Conservation (phyloP, 2,113 vertebrate species). For the Tinamus guttatus region DNA sequence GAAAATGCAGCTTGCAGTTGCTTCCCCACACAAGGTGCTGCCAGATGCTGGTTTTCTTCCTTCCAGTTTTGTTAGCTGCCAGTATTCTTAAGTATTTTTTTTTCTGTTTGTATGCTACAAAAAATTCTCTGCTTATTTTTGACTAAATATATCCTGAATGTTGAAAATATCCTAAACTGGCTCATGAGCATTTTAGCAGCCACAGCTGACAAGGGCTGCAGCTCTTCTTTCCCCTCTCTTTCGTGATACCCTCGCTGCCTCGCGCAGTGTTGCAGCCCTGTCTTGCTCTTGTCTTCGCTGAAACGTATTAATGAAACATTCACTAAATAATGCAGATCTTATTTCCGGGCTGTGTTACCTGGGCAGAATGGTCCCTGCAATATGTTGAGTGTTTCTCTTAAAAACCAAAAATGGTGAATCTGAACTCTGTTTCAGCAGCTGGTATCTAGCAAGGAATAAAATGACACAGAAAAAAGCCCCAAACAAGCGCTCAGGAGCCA, state of each 20-base stretch:
- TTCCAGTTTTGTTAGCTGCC: neutral
- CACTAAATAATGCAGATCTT: neutral
- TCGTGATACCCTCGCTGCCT: neutral
- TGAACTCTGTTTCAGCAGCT: neutral
- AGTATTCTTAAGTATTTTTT: neutral
- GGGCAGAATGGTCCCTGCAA: neutral
- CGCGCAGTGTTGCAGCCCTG: neutral
- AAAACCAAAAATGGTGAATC: neutral
- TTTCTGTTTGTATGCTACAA: neutral
- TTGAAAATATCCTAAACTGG: neutral
- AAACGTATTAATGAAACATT: neutral
- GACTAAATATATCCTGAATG: neutral
- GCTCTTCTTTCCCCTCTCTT: neutral
- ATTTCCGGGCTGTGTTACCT: neutral
- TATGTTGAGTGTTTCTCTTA: neutral
- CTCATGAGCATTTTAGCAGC: neutral
- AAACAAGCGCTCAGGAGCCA: neutral
- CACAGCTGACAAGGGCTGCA: neutral
- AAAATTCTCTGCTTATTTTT: neutral
- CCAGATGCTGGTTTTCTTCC: neutral
- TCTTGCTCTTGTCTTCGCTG: neutral
- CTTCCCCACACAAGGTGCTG: neutral
- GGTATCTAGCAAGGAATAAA: neutral
- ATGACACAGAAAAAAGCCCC: neutral
- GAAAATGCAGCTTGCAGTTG: neutral